Evolutionary conservation across 2,888 invertebrate species (phyloP).

Genomic region (Drosophila pseudotalamancana): DNA sequence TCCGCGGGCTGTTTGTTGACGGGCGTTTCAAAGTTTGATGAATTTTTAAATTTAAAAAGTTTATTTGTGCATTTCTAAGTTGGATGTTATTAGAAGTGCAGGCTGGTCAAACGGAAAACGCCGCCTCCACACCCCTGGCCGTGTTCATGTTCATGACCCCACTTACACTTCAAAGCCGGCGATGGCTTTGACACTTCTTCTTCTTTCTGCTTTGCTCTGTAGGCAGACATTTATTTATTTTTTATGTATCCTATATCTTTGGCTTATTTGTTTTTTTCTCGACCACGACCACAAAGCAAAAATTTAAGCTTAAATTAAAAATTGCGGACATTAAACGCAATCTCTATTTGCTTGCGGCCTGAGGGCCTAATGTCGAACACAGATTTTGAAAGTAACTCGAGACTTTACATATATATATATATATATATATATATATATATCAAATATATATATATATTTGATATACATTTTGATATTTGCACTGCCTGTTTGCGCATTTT

Average conservation of each 20-base stretch:
- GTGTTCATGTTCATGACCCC: background rate
- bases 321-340: slow-evolving; percentile 48
- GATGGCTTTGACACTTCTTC: slow-evolving; percentile 48
- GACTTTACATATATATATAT: slow-evolving; percentile 3
- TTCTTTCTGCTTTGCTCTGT: slow-evolving; percentile 22
- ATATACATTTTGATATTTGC: background rate
- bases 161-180: slow-evolving; percentile 59
- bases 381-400: slow-evolving; percentile 56
- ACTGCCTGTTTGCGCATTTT: slow-evolving; percentile 15
- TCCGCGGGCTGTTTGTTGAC: slow-evolving; percentile 64
- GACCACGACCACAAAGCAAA: slow-evolving; percentile 44
- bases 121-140: background rate
- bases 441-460: background rate
- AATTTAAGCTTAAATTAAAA: slow-evolving; percentile 43
- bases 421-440: background rate
- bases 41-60: slow-evolving; percentile 80
- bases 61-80: slow-evolving; percentile 78
- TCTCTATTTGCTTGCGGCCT: slow-evolving; percentile 38
- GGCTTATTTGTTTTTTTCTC: slow-evolving; percentile 26
- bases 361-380: slow-evolving; percentile 7
- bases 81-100: slow-evolving; percentile 70
- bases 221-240: slow-evolving; percentile 8
- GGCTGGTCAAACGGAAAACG: slow-evolving; percentile 20
- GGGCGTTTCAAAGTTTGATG: slow-evolving; percentile 73
- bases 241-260: slow-evolving; percentile 2